phyloP scores from a whole-genome alignment of 2,888 invertebrate genomes.

The Apamea crenata region DNA sequence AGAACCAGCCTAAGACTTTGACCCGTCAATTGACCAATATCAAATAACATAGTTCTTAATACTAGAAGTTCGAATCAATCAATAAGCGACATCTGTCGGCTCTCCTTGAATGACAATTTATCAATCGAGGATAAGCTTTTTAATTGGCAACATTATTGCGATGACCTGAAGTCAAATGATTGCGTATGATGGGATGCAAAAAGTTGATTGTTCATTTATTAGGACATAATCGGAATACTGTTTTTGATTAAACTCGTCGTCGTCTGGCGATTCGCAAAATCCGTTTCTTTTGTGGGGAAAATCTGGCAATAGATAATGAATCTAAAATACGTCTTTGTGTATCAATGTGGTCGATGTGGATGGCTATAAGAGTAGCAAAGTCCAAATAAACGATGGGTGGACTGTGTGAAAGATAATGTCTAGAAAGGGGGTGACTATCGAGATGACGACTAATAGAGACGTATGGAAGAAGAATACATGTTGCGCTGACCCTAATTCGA shows the following conservation, averaged over 20 bases:
- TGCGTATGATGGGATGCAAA: constrained; percentile 20
- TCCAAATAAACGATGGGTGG: too few relatives aligned
- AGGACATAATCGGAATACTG: neutral
- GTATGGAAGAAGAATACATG: too few relatives aligned
- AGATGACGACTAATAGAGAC: too few relatives aligned
- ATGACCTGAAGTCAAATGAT: constrained; percentile 38
- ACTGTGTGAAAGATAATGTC: too few relatives aligned
- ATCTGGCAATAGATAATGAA: neutral
- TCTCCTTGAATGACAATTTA: constrained; percentile 46
- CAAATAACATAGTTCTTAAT: constrained; percentile 18
- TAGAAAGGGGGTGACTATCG: too few relatives aligned
- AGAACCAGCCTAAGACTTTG: neutral
- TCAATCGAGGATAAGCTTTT: constrained; percentile 39
- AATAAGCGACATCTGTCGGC: constrained; percentile 37
- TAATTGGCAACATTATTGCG: constrained; percentile 34
- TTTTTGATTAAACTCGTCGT: neutral
- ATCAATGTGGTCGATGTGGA: too few relatives aligned
- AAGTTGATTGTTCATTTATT: constrained; percentile 15
- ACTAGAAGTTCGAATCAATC: constrained; percentile 34
- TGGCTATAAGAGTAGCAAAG: too few relatives aligned
- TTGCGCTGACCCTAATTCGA: too few relatives aligned
- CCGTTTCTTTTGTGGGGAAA: neutral
- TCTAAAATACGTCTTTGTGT: too few relatives aligned
- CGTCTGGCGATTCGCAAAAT: neutral
- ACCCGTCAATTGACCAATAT: constrained; percentile 40